phyloP scores from a whole-genome alignment of 2,888 invertebrate genomes.

The Desoria tigrina region DNA sequence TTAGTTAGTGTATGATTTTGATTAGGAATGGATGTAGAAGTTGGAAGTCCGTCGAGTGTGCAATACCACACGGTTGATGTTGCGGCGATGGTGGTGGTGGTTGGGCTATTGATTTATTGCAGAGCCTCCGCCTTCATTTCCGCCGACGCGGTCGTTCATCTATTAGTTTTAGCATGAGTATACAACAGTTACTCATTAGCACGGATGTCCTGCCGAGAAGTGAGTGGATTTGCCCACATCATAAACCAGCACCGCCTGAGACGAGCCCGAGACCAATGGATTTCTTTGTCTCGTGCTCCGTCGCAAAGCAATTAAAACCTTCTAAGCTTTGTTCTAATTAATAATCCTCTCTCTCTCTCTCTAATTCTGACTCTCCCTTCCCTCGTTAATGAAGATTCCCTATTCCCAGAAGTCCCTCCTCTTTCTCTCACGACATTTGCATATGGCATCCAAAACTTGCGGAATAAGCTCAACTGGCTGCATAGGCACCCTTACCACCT shows the following conservation, averaged over 20 bases:
- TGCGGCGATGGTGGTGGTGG: slow-evolving; percentile 9
- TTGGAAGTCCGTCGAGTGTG: not conserved
- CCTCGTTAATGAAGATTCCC: no score
- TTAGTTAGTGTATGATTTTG: no score
- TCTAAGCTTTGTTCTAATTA: slow-evolving; percentile 45
- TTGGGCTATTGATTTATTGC: slow-evolving; percentile 47
- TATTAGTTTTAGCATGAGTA: slow-evolving; percentile 41
- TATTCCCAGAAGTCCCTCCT: no score
- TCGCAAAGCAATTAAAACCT: slow-evolving; percentile 53
- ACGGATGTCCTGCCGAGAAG: slow-evolving; percentile 25
- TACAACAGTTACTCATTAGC: slow-evolving; percentile 41
- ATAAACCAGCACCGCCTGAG: slow-evolving; percentile 38
- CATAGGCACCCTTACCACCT: no score
- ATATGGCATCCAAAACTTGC: no score
- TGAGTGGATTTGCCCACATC: slow-evolving; percentile 4
- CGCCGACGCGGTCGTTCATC: slow-evolving; percentile 40
- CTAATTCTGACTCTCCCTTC: no score
- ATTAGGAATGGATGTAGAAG: no score
- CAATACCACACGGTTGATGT: no score
- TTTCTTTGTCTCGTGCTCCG: slow-evolving; percentile 44
- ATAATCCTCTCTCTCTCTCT: slow-evolving; percentile 16
- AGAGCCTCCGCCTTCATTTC: slow-evolving; percentile 43
- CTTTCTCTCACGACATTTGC: no score
- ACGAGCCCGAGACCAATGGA: slow-evolving; percentile 45
- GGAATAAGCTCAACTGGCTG: no score